Percentiles rank a stretch among this genome's conserved stretches.
These are phyloP conservation scores for Campoplex capitator DNA, from an alignment of 2,888 invertebrate species.

Conservation along the genomic window DNA sequence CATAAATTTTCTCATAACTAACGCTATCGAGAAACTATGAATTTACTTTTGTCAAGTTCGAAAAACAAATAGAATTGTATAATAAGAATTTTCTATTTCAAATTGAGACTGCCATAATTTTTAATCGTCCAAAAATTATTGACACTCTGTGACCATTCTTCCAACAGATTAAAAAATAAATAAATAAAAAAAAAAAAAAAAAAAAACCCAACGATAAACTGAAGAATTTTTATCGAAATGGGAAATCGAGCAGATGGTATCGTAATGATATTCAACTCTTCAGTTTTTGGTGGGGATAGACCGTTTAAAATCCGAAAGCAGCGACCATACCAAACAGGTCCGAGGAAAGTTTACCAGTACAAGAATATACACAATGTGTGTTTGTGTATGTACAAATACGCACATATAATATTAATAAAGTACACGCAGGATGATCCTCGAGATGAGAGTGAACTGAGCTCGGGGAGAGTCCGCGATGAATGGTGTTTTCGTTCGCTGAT, in stretches of 20 bases:
- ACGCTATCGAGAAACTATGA: too few species aligned
- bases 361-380: not conserved
- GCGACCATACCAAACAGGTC: slow-evolving; percentile 65
- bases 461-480: not conserved
- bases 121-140: not conserved
- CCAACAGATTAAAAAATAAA: not conserved
- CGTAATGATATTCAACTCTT: slow-evolving; percentile 45
- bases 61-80: not conserved
- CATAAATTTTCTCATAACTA: too few species aligned
- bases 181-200: too few species aligned
- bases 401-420: slow-evolving; percentile 8
- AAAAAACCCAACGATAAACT: not conserved
- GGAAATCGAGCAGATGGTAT: slow-evolving; percentile 46
- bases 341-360: slow-evolving; percentile 74
- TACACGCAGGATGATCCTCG: slow-evolving; percentile 6
- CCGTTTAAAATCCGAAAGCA: slow-evolving; percentile 62
- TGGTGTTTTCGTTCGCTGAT: not conserved
- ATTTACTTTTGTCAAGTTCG: not conserved
- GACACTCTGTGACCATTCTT: not conserved
- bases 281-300: slow-evolving; percentile 7
- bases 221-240: slow-evolving; percentile 35
- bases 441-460: slow-evolving; percentile 6
- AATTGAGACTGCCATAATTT: not conserved
- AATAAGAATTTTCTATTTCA: not conserved
- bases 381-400: slow-evolving; percentile 4